Base-by-base conservation (phyloP, 2,888 invertebrate species). In the Drosophila falleni region DNA sequence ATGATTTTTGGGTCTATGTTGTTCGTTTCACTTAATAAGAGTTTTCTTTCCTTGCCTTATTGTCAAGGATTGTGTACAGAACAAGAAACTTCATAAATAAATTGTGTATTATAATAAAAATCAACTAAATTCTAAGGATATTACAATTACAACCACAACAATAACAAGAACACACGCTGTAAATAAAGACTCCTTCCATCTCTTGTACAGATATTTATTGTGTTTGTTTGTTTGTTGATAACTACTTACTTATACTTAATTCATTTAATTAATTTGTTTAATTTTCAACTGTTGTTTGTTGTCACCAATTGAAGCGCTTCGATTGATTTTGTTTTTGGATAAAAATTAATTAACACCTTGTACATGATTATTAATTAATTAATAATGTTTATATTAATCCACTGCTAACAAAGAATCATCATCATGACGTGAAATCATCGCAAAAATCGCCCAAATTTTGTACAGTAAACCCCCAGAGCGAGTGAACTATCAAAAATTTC, bases 321-420 rank as follows among this genome's bases (percentile, higher is more conserved):
- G 67, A 80, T 82, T 83, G 46, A 60, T 74, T 64, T 71, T 67
- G 63, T 75, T 82, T 80, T 49, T 56, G 19, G 29, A 81, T 79
- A 73, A 70, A 58, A 84, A 60, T 78, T 71, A 62, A 76, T 79
- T 77, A 82, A 80, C 78, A 78, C 75, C 85, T 81, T 87, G 87
- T 84, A 84, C 80, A 87, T 85, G 82, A 83, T 84, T 80, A 84
- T 84, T 84, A 84, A 51, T 51, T 78, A 69, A 85, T 87, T 87
- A 82, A 87, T 85, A 84, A 87, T 82, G 82, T 89, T 89, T 87
- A 88, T 84, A 86, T 77, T 80, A 80, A 84, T 79, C 78, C 71
- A 88, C 79, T 88, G 76, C 83, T 82, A 80, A 86, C 81, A 81
- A 66, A 70, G 23, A 26, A 59, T 33, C 35, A 35, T 80, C 82